Base-by-base conservation (phyloP, 2,888 invertebrate species). In the Drosophila nigritarsus region DNA sequence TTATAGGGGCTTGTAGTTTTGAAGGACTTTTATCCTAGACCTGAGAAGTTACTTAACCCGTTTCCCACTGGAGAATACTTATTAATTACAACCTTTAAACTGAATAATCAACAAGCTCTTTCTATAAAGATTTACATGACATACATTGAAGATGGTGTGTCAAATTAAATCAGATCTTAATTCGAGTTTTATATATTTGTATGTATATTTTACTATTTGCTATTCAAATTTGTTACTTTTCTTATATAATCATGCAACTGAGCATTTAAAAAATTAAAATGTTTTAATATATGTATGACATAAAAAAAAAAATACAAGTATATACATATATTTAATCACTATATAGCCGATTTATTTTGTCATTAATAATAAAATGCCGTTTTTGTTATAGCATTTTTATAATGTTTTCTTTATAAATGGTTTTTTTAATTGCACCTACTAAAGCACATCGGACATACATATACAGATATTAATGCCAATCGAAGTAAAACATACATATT, bases 41-140 rank as follows among this genome's bases (percentile, higher is more conserved):
- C 32, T 15, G 60, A 68, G 5, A 59, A n/a, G 29, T 30, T 78
- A 1, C 54, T 58, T 0, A 20, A 24, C 13, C 30, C 45, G 0
- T 9, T 79, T 5, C 75, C 80, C 34, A 71, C 58, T 3, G 78
- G 65, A 2, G 67, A 67, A 6, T 79, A 75, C 48, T 11, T 59
- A 51, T 13, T 79, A 11, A 64, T 34, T 36, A 3, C 36, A 24
- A 54, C 11, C 11, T 27, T 27, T 11, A 36, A 11, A 9, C 0
- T 54, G 0, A 15, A 54, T 30, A 20, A 34, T 20, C 30, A 20
- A 15, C 18, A 0, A 30, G 50, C 13, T 51, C 0, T 30, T 30
- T 13, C n/a, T 2, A 3, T 51, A 1, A 13, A 51, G 29, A 20
- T 30, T 13, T 51, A 51, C n/a, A 1, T 30, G 11, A n/a, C n/a